Evolutionary conservation across 2,797 vertebrate species (phyloP), one percentile per base, ranked within the genome.

Genomic region (Poecile montanus): DNA sequence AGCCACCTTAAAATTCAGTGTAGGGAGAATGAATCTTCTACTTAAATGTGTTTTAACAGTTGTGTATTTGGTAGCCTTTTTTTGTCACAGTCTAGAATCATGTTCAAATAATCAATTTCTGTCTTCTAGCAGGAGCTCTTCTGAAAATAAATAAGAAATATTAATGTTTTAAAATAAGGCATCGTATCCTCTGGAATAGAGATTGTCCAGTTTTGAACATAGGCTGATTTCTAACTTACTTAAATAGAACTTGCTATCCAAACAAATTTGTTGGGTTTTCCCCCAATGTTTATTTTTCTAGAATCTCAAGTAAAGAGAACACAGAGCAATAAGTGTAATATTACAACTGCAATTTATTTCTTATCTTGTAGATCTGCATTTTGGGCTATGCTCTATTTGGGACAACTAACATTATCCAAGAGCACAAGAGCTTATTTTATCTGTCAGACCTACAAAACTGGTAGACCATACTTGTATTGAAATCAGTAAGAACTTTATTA

Each of bases 401-500:
- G 63, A 70, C 61, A 88, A 21, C 27, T 63, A 53, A 73, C 6
- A 32, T 57, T 73, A 47, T 50, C 14, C n/a, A 66, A 48, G 27
- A 91, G 27, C 68, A 76, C 32, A 72, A 78, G 88, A 94, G 57
- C 47, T 63, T 89, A 25, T 82, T 94, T 87, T 77, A 57, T 71
- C 45, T 88, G 32, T 67, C 51, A 85, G 42, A 40, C 21, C n/a
- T 89, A 36, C 30, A 79, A 62, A 76, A 85, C 27, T 85, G 54
- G 18, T 85, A 90, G 45, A 62, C 40, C 17, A 36, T 68, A 74
- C n/a, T 85, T 85, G 16, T 90, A 56, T 13, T 85, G 73, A 91
- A 96, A 75, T 88, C 58, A 81, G 34, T 50, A 76, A 80, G 56
- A 93, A 71, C 19, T 83, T 93, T 93, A 47, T 73, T 71, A 85